A percentile compares a stretch with the other conserved stretches of the same genome.
phyloP scores from a whole-genome alignment of 2,113 vertebrate genomes.

The Sapayoa aenigma region DNA sequence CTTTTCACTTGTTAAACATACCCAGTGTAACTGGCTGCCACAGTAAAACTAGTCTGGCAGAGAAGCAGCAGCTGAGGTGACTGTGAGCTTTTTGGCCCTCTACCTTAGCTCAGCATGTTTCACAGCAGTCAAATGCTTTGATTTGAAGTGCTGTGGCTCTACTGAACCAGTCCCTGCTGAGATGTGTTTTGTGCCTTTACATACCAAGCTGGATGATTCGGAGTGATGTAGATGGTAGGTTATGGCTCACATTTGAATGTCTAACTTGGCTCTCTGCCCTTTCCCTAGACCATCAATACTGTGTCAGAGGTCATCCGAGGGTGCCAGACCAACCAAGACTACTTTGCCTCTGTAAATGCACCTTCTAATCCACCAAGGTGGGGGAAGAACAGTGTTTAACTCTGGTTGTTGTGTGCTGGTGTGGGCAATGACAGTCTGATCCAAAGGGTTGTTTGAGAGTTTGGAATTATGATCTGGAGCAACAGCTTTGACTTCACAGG shows the following conservation, averaged over 20 bases:
- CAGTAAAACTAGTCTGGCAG: background rate
- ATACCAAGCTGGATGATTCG: background rate
- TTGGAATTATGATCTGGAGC: rapidly evolving
- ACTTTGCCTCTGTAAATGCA: constrained; percentile 97
- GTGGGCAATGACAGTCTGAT: background rate
- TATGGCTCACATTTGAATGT: background rate
- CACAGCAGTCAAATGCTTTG: background rate
- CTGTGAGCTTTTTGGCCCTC: background rate
- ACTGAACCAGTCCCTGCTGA: background rate
- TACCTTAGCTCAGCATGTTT: background rate
- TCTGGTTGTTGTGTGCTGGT: background rate
- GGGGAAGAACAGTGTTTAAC: constrained; percentile 1
- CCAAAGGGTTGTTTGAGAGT: background rate
- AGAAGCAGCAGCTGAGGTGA: background rate
- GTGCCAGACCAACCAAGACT: constrained; percentile 95
- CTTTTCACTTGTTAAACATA: background rate
- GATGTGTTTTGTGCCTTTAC: background rate
- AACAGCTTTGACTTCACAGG: rapidly evolving
- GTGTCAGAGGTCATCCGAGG: constrained; percentile 98
- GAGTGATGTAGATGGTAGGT: background rate
- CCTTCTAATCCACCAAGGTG: constrained; percentile 96
- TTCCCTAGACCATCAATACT: constrained; percentile 92
- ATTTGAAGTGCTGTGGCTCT: background rate
- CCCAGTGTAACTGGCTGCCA: background rate
- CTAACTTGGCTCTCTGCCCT: background rate